Percentiles rank a stretch among this genome's conserved stretches.
These are phyloP conservation scores for Semaprochilodus insignis DNA, from an alignment of 2,797 vertebrate species.

Conservation along the genomic window DNA sequence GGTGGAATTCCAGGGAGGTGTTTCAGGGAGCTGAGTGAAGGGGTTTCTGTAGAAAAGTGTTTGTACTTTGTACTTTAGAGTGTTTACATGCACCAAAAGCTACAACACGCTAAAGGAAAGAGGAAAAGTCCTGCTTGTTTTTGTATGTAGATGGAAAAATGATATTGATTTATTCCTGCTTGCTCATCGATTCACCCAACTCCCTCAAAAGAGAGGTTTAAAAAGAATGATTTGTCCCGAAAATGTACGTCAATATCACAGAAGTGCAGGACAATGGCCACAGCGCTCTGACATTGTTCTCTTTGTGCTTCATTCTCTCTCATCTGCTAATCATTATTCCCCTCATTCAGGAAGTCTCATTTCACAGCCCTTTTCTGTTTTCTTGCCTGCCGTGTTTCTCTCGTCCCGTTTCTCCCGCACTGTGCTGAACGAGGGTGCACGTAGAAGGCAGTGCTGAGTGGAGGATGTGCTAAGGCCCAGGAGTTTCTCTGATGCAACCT, in stretches of 20 bases:
- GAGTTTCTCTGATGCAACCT: conserved; percentile 58
- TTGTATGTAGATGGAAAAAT: no score
- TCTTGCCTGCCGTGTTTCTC: background rate
- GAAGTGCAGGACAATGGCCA: conserved; percentile 11
- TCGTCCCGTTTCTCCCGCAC: background rate
- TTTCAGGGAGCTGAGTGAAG: no score
- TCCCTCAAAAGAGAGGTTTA: background rate
- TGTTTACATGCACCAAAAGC: no score
- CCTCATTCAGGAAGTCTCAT: background rate
- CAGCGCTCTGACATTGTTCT: conserved; percentile 11
- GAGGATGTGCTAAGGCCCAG: conserved; percentile 62
- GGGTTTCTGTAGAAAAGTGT: no score
- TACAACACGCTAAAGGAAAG: no score
- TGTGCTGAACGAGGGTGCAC: conserved; percentile 10
- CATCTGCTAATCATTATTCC: background rate
- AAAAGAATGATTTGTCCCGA: background rate
- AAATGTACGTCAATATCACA: background rate
- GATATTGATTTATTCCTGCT: background rate
- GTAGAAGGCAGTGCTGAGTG: conserved; percentile 61
- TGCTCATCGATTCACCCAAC: background rate
- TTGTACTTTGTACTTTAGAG: no score
- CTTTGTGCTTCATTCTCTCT: background rate
- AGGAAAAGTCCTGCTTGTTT: no score
- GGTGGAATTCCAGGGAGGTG: no score
- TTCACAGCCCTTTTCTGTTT: background rate